Conservation (phyloP, 2,797 vertebrate species). For the Toxotes lorentzi region DNA sequence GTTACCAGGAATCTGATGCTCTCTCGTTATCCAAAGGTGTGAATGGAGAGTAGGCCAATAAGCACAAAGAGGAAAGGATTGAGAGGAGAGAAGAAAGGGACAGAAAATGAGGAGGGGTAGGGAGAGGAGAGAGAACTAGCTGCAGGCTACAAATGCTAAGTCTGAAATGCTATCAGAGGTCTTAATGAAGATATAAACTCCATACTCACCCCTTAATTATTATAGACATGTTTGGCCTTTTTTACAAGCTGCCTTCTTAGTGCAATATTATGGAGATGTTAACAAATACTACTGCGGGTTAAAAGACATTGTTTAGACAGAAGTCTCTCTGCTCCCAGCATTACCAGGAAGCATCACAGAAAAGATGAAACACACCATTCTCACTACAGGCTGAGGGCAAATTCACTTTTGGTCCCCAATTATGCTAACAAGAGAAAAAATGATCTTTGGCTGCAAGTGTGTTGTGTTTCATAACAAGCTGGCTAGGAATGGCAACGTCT, state of each 20-base stretch:
- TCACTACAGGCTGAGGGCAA: slow-evolving; percentile 76
- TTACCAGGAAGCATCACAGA: slow-evolving; percentile 74
- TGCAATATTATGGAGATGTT: slow-evolving; percentile 81
- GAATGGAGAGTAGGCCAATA: slow-evolving; percentile 82
- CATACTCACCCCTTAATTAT: slow-evolving; percentile 77
- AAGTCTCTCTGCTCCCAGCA: slow-evolving; percentile 72
- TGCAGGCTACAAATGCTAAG: slow-evolving; percentile 58
- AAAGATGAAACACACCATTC: slow-evolving; percentile 79
- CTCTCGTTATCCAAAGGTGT: slow-evolving; percentile 85
- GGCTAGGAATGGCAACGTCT: slow-evolving; percentile 67
- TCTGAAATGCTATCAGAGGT: slow-evolving; percentile 45
- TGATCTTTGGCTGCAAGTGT: slow-evolving; percentile 67
- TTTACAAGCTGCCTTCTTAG: slow-evolving; percentile 70
- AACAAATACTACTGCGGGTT: slow-evolving; percentile 76
- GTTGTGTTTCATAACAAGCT: slow-evolving; percentile 76
- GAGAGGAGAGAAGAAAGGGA: slow-evolving; percentile 30
- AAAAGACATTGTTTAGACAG: slow-evolving; percentile 73
- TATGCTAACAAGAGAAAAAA: slow-evolving; percentile 84
- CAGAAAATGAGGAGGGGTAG: slow-evolving; percentile 39
- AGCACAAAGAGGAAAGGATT: slow-evolving; percentile 51
- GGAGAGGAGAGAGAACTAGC: slow-evolving; percentile 48
- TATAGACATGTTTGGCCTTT: slow-evolving; percentile 78
- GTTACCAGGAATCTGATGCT: slow-evolving; percentile 87
- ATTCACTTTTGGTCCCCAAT: slow-evolving; percentile 83
- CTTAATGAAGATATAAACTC: slow-evolving; percentile 79